These are phyloP conservation scores for Listronotus oregonensis DNA, from an alignment of 1,140 invertebrate genomes.

Conservation along the genomic window DNA sequence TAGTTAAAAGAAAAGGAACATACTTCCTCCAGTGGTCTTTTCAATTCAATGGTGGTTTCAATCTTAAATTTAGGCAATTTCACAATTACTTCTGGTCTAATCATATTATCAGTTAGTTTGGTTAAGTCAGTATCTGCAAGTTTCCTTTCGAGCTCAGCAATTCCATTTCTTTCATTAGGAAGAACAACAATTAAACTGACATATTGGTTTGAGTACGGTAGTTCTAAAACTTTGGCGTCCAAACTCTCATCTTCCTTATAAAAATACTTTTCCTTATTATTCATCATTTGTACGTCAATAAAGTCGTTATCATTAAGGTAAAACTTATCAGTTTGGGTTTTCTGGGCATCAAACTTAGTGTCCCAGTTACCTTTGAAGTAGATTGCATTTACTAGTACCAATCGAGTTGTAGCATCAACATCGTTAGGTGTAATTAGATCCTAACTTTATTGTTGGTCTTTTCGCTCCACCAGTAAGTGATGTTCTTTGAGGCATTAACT, in stretches of 20 bases:
- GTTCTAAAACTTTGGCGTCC: constrained; percentile 61
- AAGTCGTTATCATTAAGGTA: constrained; percentile 50
- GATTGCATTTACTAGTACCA: constrained; percentile 81
- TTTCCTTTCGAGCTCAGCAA: constrained; percentile 50
- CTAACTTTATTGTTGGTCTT: constrained; percentile 75
- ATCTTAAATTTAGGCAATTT: constrained; percentile 74
- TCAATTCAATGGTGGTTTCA: constrained; percentile 65
- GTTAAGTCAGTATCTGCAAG: constrained; percentile 42
- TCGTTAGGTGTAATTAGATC: constrained; percentile 65
- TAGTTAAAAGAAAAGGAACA: constrained; percentile 38
- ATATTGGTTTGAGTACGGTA: constrained; percentile 64
- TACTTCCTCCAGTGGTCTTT: constrained; percentile 63
- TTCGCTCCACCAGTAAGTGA: constrained; percentile 76
- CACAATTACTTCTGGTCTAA: constrained; percentile 43
- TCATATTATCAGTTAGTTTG: constrained; percentile 42
- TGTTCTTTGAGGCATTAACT: constrained; percentile 56
- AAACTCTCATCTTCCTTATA: constrained; percentile 60
- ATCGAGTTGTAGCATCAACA: constrained; percentile 61
- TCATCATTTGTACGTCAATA: constrained; percentile 70
- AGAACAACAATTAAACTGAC: constrained; percentile 71
- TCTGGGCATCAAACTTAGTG: constrained; percentile 61
- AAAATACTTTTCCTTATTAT: constrained; percentile 58
- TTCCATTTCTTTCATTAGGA: constrained; percentile 66
- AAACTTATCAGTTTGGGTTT: constrained; percentile 58
- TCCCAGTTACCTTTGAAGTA: constrained; percentile 83